phyloP scores from a whole-genome alignment of 2,888 invertebrate species.

The Synergus itoensis region DNA sequence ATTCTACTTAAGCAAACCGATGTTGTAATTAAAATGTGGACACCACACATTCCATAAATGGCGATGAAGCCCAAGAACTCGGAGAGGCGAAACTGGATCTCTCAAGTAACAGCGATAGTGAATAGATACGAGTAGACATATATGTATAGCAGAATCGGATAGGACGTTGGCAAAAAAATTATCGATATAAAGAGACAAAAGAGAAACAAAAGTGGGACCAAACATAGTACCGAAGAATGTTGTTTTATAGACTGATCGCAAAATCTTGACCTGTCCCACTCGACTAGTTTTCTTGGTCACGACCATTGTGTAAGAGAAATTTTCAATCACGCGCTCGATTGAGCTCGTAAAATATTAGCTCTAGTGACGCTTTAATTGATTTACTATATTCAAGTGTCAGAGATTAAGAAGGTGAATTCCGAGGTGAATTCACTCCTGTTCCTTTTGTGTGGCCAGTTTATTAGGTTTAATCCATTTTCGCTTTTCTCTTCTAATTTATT shows the following conservation, averaged over 20 bases:
- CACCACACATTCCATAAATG: conserved; percentile 57
- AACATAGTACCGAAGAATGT: conserved; percentile 21
- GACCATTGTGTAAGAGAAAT: conserved; percentile 35
- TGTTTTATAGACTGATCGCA: conserved; percentile 31
- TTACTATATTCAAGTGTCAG: conserved; percentile 1
- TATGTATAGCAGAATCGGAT: not conserved
- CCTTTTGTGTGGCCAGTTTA: not conserved
- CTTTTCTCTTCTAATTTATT: not conserved
- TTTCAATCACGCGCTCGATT: conserved; percentile 14
- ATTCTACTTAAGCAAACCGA: conserved; percentile 15
- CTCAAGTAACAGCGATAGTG: conserved; percentile 32
- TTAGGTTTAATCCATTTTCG: not conserved
- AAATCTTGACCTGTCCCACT: conserved; percentile 38
- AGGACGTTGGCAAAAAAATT: not conserved
- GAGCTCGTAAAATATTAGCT: conserved; percentile 7
- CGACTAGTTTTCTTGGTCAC: conserved; percentile 34
- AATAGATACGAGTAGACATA: not conserved
- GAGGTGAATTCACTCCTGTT: not conserved
- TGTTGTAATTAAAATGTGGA: conserved; percentile 30
- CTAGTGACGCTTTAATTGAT: not conserved
- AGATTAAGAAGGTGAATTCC: not conserved
- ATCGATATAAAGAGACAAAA: conserved; percentile 26
- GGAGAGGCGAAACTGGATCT: conserved; percentile 61
- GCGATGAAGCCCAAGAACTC: conserved; percentile 44
- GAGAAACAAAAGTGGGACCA: not conserved